These are phyloP conservation scores for Apostichopus parvimensis DNA, from an alignment of 35 echinoderm and acorn worm species.

Conservation along the genomic window DNA sequence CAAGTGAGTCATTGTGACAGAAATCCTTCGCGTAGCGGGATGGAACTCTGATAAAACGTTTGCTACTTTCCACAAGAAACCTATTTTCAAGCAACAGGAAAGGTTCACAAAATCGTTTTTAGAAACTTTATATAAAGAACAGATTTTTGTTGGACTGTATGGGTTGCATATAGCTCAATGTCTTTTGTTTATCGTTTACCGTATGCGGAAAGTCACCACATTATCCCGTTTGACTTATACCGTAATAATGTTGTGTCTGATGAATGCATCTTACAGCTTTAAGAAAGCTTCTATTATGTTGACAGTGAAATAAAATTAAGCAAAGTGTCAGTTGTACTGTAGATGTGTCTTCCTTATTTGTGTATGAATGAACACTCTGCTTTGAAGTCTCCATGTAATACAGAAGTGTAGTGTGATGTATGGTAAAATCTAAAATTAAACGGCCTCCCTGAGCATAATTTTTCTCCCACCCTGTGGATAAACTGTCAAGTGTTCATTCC, in stretches of 20 bases:
- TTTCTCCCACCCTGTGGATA: not conserved
- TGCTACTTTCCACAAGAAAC: not conserved
- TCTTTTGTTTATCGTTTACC: no score
- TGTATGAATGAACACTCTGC: slow-evolving; percentile 49
- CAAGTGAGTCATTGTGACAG: slow-evolving; percentile 16
- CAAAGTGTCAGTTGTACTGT: not conserved
- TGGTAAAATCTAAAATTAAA: slow-evolving; percentile 10
- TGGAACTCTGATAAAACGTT: slow-evolving; percentile 58
- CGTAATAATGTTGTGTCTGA: not conserved
- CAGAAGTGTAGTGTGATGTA: not conserved
- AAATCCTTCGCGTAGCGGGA: slow-evolving; percentile 54
- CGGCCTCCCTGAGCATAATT: not conserved
- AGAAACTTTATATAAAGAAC: not conserved
- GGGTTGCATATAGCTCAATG: not conserved
- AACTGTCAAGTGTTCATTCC: slow-evolving; percentile 33
- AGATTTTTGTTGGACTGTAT: not conserved
- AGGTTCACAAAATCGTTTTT: not conserved
- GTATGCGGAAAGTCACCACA: not conserved
- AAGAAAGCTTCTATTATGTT: not conserved
- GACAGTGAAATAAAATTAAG: not conserved
- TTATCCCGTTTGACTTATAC: not conserved
- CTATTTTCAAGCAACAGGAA: not conserved
- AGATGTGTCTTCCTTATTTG: not conserved
- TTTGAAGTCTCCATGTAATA: slow-evolving; percentile 35
- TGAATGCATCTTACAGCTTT: not conserved